phyloP scores from a whole-genome alignment of 2,888 invertebrate species.

The Tetropium fuscum region DNA sequence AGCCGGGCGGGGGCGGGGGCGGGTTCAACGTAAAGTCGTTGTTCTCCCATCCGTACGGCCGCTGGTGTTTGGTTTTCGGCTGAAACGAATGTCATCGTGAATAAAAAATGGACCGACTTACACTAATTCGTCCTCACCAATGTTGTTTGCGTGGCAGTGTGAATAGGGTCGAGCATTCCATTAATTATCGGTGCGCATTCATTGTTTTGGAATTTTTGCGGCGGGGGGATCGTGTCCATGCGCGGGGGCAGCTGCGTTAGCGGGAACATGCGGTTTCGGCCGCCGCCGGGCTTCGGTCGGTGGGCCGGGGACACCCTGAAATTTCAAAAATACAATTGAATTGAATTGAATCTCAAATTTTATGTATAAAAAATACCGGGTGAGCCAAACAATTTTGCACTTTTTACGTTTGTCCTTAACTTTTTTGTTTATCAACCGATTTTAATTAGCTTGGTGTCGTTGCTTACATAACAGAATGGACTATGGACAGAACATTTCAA shows the following conservation, averaged over 20 bases:
- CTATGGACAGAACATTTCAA: too few species aligned
- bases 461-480: too few species aligned
- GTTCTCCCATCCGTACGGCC: conserved; percentile 80
- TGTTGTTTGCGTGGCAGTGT: conserved; percentile 82
- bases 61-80: conserved; percentile 82
- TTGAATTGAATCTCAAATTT: too few species aligned
- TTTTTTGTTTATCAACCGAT: too few species aligned
- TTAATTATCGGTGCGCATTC: conserved; percentile 54
- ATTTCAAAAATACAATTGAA: conserved; percentile 42
- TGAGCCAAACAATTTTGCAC: too few species aligned
- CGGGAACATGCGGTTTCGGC: conserved; percentile 59
- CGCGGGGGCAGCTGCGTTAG: conserved; percentile 56
- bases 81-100: conserved; percentile 62
- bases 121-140: conserved; percentile 72
- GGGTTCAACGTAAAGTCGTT: conserved; percentile 66
- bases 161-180: conserved; percentile 67
- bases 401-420: too few species aligned
- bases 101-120: conserved; percentile 7
- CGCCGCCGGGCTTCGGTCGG: conserved; percentile 72
- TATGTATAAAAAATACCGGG: too few species aligned
- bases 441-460: too few species aligned
- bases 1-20: conserved; percentile 72
- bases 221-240: conserved; percentile 61
- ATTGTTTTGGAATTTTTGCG: conserved; percentile 64
- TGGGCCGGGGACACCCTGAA: conserved; percentile 79